Conservation (phyloP, 2,113 vertebrate genomes). For the Thamnophis sirtalis region DNA sequence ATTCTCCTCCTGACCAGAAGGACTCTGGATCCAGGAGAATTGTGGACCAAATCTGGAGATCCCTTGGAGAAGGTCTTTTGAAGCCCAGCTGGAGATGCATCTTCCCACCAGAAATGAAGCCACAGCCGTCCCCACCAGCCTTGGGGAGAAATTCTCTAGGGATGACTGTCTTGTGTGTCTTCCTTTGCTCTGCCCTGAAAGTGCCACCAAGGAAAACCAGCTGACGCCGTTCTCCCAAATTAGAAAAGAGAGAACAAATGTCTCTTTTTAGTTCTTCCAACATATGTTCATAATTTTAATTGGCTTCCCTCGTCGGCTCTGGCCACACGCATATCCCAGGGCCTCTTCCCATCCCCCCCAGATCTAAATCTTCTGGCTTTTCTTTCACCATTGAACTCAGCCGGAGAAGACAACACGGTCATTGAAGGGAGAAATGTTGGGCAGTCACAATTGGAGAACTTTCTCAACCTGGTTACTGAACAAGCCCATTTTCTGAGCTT, state of each 20-base stretch:
- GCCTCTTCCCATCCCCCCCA: not conserved
- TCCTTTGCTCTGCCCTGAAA: not conserved
- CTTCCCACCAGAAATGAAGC: not conserved
- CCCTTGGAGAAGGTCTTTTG: not conserved
- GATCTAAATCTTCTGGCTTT: not conserved
- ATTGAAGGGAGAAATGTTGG: not conserved
- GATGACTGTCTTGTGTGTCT: too few species aligned
- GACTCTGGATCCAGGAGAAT: not conserved
- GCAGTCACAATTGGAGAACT: not conserved
- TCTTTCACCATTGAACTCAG: not conserved
- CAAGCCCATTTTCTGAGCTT: not conserved
- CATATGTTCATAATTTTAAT: not conserved
- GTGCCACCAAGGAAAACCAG: not conserved
- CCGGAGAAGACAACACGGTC: not conserved
- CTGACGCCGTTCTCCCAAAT: not conserved
- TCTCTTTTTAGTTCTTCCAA: not conserved
- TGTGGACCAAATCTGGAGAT: not conserved
- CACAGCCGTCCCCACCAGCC: not conserved
- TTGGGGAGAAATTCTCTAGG: not conserved
- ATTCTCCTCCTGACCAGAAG: not conserved
- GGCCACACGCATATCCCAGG: not conserved
- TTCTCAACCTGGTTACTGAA: not conserved
- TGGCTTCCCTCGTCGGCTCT: not conserved
- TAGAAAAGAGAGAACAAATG: not conserved
- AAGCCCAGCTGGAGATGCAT: not conserved